Evolutionary conservation across 2,797 vertebrate species (phyloP).

Genomic region (Platyrinchus mystaceus): DNA sequence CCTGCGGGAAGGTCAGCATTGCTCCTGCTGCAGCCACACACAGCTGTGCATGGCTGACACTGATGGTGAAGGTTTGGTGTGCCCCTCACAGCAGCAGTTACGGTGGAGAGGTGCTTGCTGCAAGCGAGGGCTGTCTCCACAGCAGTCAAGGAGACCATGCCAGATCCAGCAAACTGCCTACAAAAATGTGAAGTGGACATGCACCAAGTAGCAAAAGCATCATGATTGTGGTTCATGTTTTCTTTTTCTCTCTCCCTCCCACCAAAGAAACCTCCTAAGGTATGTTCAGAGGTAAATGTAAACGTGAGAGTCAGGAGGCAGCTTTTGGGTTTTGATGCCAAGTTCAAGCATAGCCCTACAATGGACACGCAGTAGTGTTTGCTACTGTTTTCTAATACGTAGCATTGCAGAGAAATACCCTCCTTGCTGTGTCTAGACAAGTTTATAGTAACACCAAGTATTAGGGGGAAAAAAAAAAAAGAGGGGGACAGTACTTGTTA

Average conservation of each 20-base stretch:
- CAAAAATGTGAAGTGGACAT: neutral
- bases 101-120: neutral
- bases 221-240: neutral
- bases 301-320: neutral
- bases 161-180: neutral
- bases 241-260: neutral
- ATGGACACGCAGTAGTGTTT: neutral
- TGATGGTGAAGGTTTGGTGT: neutral
- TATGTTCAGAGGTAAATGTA: neutral
- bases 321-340: neutral
- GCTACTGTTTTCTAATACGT: neutral
- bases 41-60: rapidly evolving
- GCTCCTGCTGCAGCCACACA: neutral
- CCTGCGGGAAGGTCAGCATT: rapidly evolving
- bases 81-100: rapidly evolving
- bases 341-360: neutral
- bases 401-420: neutral
- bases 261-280: neutral
- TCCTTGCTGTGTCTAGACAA: neutral
- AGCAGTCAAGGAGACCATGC: neutral
- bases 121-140: neutral
- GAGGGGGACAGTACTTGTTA: neutral
- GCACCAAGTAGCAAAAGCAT: neutral
- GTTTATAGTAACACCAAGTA: neutral
- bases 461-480: rapidly evolving